phyloP scores from a whole-genome alignment of 2,797 vertebrate species.

The Periparus ater region DNA sequence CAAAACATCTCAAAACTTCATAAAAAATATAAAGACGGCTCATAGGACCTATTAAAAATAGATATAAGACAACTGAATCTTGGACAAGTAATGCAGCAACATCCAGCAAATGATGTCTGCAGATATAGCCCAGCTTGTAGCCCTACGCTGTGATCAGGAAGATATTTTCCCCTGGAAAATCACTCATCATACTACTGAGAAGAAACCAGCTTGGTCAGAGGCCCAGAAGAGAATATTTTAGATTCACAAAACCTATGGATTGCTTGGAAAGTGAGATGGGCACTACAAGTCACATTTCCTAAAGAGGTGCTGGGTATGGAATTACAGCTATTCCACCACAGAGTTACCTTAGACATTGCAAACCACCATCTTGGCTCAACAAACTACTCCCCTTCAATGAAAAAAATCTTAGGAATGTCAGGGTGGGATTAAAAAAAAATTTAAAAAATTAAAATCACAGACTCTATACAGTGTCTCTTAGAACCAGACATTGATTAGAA shows the following conservation, averaged over 20 bases:
- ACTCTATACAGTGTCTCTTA: not conserved
- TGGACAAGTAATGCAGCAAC: not conserved
- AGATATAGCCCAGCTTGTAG: not conserved
- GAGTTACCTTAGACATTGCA: not conserved
- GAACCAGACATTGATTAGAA: not conserved
- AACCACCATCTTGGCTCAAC: not conserved
- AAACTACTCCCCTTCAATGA: not conserved
- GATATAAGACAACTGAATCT: not conserved
- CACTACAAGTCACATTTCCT: not conserved
- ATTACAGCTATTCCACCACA: not conserved
- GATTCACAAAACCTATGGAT: not conserved
- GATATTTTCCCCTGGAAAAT: not conserved
- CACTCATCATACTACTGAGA: not conserved
- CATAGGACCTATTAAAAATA: not conserved
- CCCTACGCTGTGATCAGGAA: not conserved
- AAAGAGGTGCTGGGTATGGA: not conserved
- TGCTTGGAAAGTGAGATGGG: not conserved
- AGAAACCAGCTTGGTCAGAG: not conserved
- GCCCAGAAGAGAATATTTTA: not conserved
- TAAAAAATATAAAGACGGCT: not conserved
- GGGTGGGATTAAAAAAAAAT: accelerated
- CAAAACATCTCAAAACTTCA: not conserved
- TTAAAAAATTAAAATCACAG: not conserved
- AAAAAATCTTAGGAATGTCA: not conserved
- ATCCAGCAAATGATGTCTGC: not conserved